Base-by-base conservation (phyloP, 2,113 vertebrate species). In the Acinonyx jubatus region DNA sequence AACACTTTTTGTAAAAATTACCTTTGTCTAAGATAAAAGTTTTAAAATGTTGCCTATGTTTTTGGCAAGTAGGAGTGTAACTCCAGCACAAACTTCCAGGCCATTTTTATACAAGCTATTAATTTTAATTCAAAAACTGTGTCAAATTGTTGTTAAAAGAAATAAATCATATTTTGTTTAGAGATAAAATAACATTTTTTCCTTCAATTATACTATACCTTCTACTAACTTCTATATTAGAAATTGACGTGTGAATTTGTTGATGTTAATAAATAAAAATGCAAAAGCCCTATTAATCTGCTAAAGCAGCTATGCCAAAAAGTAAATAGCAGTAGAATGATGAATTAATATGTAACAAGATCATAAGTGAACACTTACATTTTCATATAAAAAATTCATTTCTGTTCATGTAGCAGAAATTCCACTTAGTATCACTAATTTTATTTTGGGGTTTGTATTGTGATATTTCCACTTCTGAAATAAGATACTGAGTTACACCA, bases 91-190 rank as follows among this genome's bases (percentile, higher is more conserved):
- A 78, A 50, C 9, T 92, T 41, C 15, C 4, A 71, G 27, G 14
- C 10, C 29, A 50, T 74, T 74, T 6, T 92, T 81, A 63, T 14
- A 69, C 5, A 71, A 84, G 11, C 3, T 52, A 19, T 86, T 90
- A 78, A 69, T 74, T 86, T 96, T 88, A 48, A 91, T 82, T 95
- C 19, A 82, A 91, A 92, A 85, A 38, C 13, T 23, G 3, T 79
- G 36, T 85, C 16, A 94, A 76, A 79, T 74, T 88, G 55, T 94
- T 91, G 12, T 48, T 81, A 89, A 94, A 86, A 92, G 5, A 23
- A 76, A 29, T 52, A 33, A 63, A 74, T 2, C 25, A 4, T 79
- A 83, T 90, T 96, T 82, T 83, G 18, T 78, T 93, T 79, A 45
- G 66, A 81, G 61, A 66, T 82, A 50, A 96, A 94, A 91, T 84